Evolutionary conservation across 2,797 vertebrate species (phyloP).

Genomic region (Morelia viridis): DNA sequence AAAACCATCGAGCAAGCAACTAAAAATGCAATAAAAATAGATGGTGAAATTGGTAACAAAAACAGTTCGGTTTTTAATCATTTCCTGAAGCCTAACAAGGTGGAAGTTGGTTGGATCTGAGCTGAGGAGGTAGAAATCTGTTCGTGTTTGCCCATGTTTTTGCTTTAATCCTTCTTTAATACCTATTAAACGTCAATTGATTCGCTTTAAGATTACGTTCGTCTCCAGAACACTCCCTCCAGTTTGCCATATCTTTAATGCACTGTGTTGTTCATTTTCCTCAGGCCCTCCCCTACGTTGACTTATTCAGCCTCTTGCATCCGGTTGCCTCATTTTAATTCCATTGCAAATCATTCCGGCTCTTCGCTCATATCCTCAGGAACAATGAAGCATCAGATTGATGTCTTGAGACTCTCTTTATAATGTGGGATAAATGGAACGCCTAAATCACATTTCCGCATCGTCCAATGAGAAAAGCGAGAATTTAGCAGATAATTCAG

Average conservation of each 20-base stretch:
- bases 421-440: background rate
- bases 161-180: background rate
- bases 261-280: background rate
- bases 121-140: background rate
- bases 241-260: background rate
- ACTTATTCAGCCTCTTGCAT: background rate
- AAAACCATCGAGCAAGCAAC: background rate
- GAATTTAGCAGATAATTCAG: background rate
- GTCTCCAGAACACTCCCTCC: background rate
- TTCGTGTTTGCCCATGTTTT: background rate
- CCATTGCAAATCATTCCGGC: background rate
- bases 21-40: background rate
- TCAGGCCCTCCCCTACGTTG: background rate
- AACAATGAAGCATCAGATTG: background rate
- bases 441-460: background rate
- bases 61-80: background rate
- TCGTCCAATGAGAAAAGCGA: accelerated
- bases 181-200: background rate
- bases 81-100: background rate
- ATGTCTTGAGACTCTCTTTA: background rate
- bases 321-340: background rate
- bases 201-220: background rate
- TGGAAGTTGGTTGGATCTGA: background rate
- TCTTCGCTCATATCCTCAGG: background rate
- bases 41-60: background rate